These are phyloP conservation scores for Bradysia coprophila DNA, from an alignment of 1,140 invertebrate species.

Conservation along the genomic window DNA sequence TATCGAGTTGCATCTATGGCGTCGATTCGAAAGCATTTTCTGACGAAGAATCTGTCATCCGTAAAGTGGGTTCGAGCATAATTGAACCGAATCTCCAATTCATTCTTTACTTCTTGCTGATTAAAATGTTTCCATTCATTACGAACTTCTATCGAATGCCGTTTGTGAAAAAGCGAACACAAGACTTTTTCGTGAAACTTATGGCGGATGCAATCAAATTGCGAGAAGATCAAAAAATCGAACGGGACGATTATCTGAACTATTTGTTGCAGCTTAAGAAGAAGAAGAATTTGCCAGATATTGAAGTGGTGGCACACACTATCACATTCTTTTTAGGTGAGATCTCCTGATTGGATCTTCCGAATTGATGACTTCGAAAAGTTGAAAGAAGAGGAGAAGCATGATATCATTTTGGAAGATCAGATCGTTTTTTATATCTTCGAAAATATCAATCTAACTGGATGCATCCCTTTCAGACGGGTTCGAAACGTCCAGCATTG, in stretches of 20 bases:
- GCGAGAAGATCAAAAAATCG: slow-evolving; percentile 7
- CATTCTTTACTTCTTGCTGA: slow-evolving; percentile 7
- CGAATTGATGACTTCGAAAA: too few relatives aligned
- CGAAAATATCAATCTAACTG: too few relatives aligned
- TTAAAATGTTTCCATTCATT: slow-evolving; percentile 9
- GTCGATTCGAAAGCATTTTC: slow-evolving; percentile 21
- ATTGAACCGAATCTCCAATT: slow-evolving; percentile 11
- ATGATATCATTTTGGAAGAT: too few relatives aligned
- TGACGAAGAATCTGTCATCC: slow-evolving; percentile 9
- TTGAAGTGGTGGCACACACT: slow-evolving; percentile 7
- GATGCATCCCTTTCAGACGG: slow-evolving; percentile 11
- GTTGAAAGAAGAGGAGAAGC: too few relatives aligned
- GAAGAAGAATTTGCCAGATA: slow-evolving; percentile 10
- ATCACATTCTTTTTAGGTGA: too few relatives aligned
- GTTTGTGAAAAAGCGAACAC: slow-evolving; percentile 8
- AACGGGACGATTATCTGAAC: slow-evolving; percentile 19
- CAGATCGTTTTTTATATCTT: too few relatives aligned
- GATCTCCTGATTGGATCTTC: too few relatives aligned
- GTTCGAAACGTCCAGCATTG: slow-evolving; percentile 13
- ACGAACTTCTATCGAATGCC: slow-evolving; percentile 7
- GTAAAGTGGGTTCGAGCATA: slow-evolving; percentile 9
- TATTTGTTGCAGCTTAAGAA: slow-evolving; percentile 18
- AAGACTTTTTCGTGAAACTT: slow-evolving; percentile 17
- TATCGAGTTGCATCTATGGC: slow-evolving; percentile 27
- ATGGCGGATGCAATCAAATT: slow-evolving; percentile 14